phyloP scores from a whole-genome alignment of 2,888 invertebrate species.

The Erebia epiphron region DNA sequence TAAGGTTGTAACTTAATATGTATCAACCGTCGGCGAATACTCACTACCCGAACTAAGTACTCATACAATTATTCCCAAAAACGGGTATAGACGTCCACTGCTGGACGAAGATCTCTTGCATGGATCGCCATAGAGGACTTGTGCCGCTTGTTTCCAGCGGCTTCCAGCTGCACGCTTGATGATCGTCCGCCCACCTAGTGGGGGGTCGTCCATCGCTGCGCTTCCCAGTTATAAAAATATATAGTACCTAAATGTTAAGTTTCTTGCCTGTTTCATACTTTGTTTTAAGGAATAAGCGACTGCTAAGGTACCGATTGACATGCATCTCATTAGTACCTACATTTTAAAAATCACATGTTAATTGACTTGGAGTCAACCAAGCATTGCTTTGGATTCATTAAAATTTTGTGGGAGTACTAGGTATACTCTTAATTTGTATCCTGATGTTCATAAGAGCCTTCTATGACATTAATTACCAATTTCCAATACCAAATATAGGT shows the following conservation, averaged over 20 bases:
- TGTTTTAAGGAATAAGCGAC: neutral
- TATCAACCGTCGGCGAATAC: neutral
- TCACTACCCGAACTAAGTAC: neutral
- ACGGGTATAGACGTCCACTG: no score
- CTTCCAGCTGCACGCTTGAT: no score
- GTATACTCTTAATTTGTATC: conserved; percentile 35
- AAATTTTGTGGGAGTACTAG: conserved; percentile 51
- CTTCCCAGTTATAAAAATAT: no score
- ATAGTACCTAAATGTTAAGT: no score
- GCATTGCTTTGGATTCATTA: conserved; percentile 60
- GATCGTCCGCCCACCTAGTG: no score
- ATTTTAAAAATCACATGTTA: conserved; percentile 56
- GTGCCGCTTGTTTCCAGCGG: no score
- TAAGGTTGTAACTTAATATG: conserved; percentile 47
- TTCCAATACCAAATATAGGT: no score
- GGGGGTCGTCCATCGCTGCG: no score
- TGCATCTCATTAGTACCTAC: conserved; percentile 65
- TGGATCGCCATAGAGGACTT: no score
- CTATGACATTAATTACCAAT: no score
- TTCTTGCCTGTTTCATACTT: no score
- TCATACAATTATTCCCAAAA: neutral
- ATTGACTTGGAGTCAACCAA: conserved; percentile 61
- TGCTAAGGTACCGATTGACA: conserved; percentile 44
- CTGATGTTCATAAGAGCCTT: conserved; percentile 26
- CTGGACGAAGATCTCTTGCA: no score